phyloP scores from a whole-genome alignment of 2,113 vertebrate genomes.

The Apeltes quadracus region DNA sequence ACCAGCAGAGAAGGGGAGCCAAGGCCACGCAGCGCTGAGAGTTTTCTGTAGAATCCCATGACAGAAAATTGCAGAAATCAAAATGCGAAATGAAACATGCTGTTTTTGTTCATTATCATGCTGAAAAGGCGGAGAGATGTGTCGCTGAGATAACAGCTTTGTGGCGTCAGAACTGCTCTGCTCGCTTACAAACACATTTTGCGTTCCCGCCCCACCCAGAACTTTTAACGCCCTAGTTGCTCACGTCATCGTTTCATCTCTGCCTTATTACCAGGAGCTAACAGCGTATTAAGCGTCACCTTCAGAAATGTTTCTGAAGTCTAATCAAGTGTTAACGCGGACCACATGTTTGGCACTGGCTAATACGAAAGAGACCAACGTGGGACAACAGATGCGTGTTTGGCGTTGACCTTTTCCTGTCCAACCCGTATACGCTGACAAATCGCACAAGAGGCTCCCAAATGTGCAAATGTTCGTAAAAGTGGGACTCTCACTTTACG shows the following conservation, averaged over 20 bases:
- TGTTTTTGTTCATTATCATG: slow-evolving; percentile 29
- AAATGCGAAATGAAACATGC: slow-evolving; percentile 24
- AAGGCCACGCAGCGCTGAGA: slow-evolving; percentile 18
- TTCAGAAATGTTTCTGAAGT: slow-evolving; percentile 29
- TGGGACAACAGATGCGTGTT: slow-evolving; percentile 41
- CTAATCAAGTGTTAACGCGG: slow-evolving; percentile 51
- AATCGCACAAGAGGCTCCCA: slow-evolving; percentile 27
- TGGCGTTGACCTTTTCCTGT: slow-evolving; percentile 49
- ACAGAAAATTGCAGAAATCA: slow-evolving; percentile 22
- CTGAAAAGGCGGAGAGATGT: slow-evolving; percentile 25
- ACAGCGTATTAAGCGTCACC: slow-evolving; percentile 35
- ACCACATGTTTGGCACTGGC: slow-evolving; percentile 62
- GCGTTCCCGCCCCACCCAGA: slow-evolving; percentile 49
- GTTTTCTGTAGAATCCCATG: slow-evolving; percentile 39
- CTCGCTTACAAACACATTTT: slow-evolving; percentile 30
- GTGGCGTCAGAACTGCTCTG: slow-evolving; percentile 38
- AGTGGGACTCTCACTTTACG: slow-evolving; percentile 18
- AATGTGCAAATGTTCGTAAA: too few species aligned
- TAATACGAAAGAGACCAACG: slow-evolving; percentile 35
- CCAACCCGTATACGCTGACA: too few species aligned
- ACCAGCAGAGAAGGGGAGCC: slow-evolving; percentile 3
- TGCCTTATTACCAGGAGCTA: slow-evolving; percentile 46
- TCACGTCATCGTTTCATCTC: slow-evolving; percentile 27
- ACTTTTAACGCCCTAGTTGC: slow-evolving; percentile 15
- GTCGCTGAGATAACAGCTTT: slow-evolving; percentile 45